Evolutionary conservation across 92 coral and sea anemone species (phyloP).

Genomic region (Zoanthus solanderi): DNA sequence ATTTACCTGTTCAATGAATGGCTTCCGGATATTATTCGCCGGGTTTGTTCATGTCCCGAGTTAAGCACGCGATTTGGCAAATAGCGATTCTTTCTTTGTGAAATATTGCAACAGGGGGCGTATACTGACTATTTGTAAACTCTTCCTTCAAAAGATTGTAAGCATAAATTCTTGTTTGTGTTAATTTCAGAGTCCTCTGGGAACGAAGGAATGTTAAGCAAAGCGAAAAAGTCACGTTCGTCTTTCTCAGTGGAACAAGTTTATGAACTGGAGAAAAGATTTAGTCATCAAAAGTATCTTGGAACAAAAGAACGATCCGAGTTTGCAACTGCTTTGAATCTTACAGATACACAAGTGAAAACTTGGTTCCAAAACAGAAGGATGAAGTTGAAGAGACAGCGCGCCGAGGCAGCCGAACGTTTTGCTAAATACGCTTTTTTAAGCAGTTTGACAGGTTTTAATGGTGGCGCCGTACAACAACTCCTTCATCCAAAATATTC

Average conservation of each 20-base stretch:
- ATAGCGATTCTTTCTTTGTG: neutral
- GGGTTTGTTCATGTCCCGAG: conserved; percentile 11
- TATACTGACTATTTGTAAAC: neutral
- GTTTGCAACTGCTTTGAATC: conserved; percentile 49
- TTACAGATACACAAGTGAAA: conserved; percentile 69
- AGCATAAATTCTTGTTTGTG: too few species aligned
- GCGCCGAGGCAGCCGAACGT: conserved; percentile 49
- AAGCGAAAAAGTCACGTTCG: conserved; percentile 61
- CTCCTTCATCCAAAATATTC: conserved; percentile 33
- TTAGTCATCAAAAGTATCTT: conserved; percentile 61
- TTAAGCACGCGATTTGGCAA: conserved; percentile 35
- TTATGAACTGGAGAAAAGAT: conserved; percentile 61
- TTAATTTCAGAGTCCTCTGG: conserved; percentile 44
- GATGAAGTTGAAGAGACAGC: conserved; percentile 66
- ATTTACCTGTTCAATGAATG: conserved; percentile 27
- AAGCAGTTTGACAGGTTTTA: conserved; percentile 43
- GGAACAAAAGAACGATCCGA: conserved; percentile 68
- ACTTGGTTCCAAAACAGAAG: conserved; percentile 77
- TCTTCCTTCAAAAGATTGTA: neutral
- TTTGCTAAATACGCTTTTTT: conserved; percentile 49
- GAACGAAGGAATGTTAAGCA: conserved; percentile 46
- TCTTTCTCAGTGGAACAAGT: conserved; percentile 68
- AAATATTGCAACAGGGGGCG: conserved; percentile 4
- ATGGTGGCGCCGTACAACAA: conserved; percentile 24
- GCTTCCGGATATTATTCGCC: conserved; percentile 39